These are phyloP conservation scores for Misgurnus mizolepis DNA, from an alignment of 2,113 vertebrate genomes.

Conservation along the genomic window DNA sequence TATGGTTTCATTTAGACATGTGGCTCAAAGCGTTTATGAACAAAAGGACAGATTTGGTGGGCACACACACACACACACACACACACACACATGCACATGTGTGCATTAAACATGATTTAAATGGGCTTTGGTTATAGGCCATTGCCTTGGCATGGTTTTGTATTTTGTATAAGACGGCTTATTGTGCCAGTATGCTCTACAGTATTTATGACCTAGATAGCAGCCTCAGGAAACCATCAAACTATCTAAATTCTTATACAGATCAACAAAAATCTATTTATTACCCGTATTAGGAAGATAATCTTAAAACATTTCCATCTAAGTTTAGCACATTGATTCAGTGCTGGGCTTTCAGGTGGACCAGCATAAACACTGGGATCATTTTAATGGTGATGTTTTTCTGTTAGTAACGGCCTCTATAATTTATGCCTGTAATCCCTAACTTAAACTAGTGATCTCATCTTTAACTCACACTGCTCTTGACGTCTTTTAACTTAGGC, in stretches of 20 bases:
- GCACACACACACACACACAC: background rate
- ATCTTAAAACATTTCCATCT: too few relatives aligned
- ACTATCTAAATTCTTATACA: background rate
- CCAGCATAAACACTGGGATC: too few relatives aligned
- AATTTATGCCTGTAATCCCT: too few relatives aligned
- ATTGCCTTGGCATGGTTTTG: background rate
- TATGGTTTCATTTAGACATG: background rate
- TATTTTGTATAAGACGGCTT: background rate
- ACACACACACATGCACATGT: background rate
- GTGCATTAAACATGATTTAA: background rate
- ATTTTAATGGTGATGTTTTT: too few relatives aligned
- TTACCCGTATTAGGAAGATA: too few relatives aligned
- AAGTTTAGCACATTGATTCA: too few relatives aligned
- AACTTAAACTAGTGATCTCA: background rate
- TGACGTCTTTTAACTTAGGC: slow-evolving; percentile 96
- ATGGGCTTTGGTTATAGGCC: background rate
- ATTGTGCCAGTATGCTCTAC: background rate
- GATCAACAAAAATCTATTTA: too few relatives aligned
- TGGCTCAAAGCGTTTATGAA: slow-evolving; percentile 4
- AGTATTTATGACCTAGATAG: background rate
- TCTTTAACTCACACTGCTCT: slow-evolving; percentile 90
- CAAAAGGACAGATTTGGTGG: slow-evolving; percentile 18
- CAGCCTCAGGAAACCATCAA: background rate
- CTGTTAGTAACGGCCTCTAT: too few relatives aligned
- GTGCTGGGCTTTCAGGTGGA: too few relatives aligned